Base-by-base conservation (phyloP, 1,140 invertebrate species). In the Drosophila eugracilis region DNA sequence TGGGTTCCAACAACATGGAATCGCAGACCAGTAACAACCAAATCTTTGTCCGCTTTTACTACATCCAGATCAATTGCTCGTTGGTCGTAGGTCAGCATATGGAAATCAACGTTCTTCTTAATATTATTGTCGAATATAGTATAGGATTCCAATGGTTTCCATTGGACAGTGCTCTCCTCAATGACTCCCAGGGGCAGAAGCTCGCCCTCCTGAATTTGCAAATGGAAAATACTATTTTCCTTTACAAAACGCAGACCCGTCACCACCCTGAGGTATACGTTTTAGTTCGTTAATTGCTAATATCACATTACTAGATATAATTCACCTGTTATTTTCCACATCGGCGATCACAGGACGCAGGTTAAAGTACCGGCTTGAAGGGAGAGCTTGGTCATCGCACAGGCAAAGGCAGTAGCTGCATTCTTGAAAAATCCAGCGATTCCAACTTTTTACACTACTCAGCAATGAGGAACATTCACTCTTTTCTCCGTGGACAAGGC, bases 321-420 rank as follows among this genome's bases (percentile, higher is more conserved):
- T 93, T 94, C 93, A 96, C 96, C 94, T 97, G 91, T 97, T 97
- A 6, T 94, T 92, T 1, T 91, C 76, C 12, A 94, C 88, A 83
- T 97, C 93, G 1, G 96, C 93, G 3, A 92, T 81, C 1, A 93
- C 93, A 42, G 94, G 93, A 53, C 93, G 91, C 58, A 97, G 92
- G 91, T 96, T 97, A 91, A 97, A 95, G 90, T 95, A 96, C 66
- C 97, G 94, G 86, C 97, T 95, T 2, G 96, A 96, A 49, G 92
- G 92, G 0, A 92, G 42, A 15, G 94, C 94, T 54, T 94, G 92
- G 84, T 97, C 96, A 89, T 97, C 97, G 89, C 97, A 98, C 17
- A 96, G 92, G 83, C 97, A 98, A 81, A 97, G 94, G 89, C 97
- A 98, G 89, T 97, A 97, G 14, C 96, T 96, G 92, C 97, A 97